These are phyloP conservation scores for Sminthurinus aureus DNA, from an alignment of 2,888 invertebrate species.

Conservation along the genomic window DNA sequence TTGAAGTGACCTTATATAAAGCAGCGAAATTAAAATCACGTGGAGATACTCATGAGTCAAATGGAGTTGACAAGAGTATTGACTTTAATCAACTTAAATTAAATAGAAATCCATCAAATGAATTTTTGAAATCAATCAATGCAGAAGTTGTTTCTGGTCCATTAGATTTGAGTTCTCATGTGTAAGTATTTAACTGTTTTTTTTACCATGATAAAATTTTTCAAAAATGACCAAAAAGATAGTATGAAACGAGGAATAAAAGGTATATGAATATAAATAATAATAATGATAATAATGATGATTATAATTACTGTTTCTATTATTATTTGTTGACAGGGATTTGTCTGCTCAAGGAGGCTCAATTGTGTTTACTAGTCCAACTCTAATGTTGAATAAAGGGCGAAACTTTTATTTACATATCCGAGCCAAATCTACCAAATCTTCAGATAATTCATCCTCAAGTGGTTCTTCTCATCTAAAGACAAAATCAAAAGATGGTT, in stretches of 20 bases:
- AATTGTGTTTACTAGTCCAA: conserved; percentile 85
- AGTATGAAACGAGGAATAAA: too few species aligned
- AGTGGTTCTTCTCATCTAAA: background rate
- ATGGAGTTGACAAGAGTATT: conserved; percentile 51
- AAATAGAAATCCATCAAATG: conserved; percentile 68
- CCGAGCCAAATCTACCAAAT: conserved; percentile 42
- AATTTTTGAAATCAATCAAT: conserved; percentile 85
- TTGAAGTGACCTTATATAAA: conserved; percentile 73
- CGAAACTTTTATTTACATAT: conserved; percentile 70
- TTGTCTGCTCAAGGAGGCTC: conserved; percentile 84
- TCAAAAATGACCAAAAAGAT: too few species aligned
- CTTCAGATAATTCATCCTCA: background rate
- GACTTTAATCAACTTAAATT: conserved; percentile 52
- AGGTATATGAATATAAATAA: too few species aligned
- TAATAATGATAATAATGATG: too few species aligned
- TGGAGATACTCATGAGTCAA: background rate
- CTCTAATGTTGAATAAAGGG: conserved; percentile 78
- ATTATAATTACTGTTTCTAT: background rate
- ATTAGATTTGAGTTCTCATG: conserved; percentile 72
- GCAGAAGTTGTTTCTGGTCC: conserved; percentile 92
- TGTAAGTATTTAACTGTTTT: too few species aligned
- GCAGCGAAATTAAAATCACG: conserved; percentile 40
- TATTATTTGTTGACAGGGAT: conserved; percentile 69
- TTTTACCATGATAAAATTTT: too few species aligned
- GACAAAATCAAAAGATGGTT: background rate